Conservation (phyloP, 2,797 vertebrate species). For the Coregonus suidteri region DNA sequence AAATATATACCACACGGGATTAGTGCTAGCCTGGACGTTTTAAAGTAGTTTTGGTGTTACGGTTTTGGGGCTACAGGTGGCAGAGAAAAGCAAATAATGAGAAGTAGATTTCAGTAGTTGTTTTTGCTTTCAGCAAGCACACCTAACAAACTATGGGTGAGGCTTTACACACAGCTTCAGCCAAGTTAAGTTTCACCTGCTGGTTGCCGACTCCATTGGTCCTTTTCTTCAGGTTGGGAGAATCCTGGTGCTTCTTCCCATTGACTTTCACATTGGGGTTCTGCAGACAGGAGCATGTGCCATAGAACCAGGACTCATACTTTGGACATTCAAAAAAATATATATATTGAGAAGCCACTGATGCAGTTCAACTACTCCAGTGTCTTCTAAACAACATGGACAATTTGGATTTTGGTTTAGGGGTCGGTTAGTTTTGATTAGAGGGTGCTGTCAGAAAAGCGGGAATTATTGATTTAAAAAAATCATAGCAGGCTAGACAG, state of each 20-base stretch:
- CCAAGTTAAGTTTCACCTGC: constrained; percentile 58
- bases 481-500: not conserved
- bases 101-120: too few species aligned
- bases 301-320: not conserved
- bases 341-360: not conserved
- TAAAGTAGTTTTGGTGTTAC: too few species aligned
- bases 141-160: not conserved
- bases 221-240: constrained; percentile 83
- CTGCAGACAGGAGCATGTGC: constrained; percentile 45
- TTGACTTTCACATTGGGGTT: constrained; percentile 79
- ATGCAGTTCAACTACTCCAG: not conserved
- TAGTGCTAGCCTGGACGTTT: too few species aligned
- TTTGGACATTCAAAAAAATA: not conserved
- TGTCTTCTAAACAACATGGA: not conserved
- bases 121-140: not conserved
- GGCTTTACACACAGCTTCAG: not conserved
- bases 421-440: too few species aligned
- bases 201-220: constrained; percentile 76
- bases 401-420: not conserved
- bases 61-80: too few species aligned
- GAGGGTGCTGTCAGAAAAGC: not conserved
- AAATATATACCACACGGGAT: too few species aligned
- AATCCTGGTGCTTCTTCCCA: constrained; percentile 86
- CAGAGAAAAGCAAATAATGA: too few species aligned
- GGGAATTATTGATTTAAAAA: not conserved